Base-by-base conservation (phyloP, 2,113 vertebrate genomes). In the Verasper variegatus region DNA sequence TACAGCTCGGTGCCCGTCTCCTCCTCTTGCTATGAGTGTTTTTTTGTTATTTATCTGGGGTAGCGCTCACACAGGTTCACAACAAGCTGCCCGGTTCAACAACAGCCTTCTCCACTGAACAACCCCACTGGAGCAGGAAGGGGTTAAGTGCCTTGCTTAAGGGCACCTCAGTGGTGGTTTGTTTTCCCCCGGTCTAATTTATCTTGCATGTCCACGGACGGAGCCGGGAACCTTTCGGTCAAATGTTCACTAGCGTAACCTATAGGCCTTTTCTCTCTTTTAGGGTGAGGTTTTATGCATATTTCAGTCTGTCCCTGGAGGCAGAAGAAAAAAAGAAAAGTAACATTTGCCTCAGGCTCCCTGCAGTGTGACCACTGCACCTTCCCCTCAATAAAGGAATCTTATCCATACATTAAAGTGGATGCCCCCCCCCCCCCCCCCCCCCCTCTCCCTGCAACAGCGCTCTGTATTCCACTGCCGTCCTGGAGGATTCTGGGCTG, bases 401-500 rank as follows among this genome's bases (percentile, higher is more conserved):
- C 49, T 76, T 73, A 72, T 83, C 83, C 78, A 84, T 82, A 81
- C 49, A 87, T 76, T 81, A 74, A 55, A 81, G 71, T 63, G 71
- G 77, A 76, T 56, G 21, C 5, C 45, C 7, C 18, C 5, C 18
- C 14, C 18, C n/a, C n/a, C 66, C 67, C 49, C 56, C 1, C 45
- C 8, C 18, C 6, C 20, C 14, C 7, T 52, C 40, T 58, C 37
- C 45, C 63, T 83, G 60, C 55, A 77, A 61, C 63, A 77, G 67
- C 58, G 26, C 57, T 20, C 61, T 52, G 71, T 68, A 67, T 76
- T 68, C 67, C 35, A 71, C 64, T 40, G 31, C 73, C 59, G 60
- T 82, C 85, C 74, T 69, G 56, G 21, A 73, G 74, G 76, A 83
- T 68, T 83, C 73, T 80, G 55, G 56, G 57, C 71, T 64, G 54